Percentiles rank a stretch among this genome's conserved stretches.
Evolutionary conservation across 2,113 vertebrate genomes (phyloP).

Genomic region (Python bivittatus): DNA sequence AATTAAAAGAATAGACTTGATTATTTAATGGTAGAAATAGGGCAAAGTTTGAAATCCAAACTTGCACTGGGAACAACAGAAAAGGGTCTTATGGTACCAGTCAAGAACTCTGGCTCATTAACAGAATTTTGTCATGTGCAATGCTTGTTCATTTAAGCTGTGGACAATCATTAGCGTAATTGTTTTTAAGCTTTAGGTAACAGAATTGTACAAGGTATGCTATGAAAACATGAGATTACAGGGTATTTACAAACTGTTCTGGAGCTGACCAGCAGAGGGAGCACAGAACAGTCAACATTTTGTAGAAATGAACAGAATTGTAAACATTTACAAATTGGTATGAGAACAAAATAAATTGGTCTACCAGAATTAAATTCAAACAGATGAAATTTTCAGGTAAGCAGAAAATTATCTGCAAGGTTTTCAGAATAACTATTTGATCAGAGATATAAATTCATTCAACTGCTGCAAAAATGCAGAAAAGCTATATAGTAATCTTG

Average conservation of each 20-base stretch:
- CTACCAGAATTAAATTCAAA: background rate
- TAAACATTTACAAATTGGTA: background rate
- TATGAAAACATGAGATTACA: background rate
- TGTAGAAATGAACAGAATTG: background rate
- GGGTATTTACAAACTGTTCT: background rate
- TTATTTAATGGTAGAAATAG: background rate
- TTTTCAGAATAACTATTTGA: background rate
- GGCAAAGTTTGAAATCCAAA: background rate
- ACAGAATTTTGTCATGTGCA: background rate
- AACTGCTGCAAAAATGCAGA: background rate
- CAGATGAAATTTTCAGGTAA: accelerated
- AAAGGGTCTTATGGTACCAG: background rate
- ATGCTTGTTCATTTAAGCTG: background rate
- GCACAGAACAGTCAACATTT: accelerated
- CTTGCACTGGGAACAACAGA: background rate
- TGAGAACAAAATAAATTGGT: background rate
- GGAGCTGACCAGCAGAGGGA: conserved; percentile 30
- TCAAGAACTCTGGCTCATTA: background rate
- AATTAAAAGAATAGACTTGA: background rate
- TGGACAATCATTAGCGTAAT: background rate
- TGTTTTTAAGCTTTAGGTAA: background rate
- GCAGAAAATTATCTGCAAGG: background rate
- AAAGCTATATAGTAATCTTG: background rate
- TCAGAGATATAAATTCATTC: background rate
- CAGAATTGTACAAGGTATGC: background rate